These are phyloP conservation scores for Caenorhabditis brenneri DNA, from an alignment of 1,140 invertebrate genomes.

Conservation along the genomic window DNA sequence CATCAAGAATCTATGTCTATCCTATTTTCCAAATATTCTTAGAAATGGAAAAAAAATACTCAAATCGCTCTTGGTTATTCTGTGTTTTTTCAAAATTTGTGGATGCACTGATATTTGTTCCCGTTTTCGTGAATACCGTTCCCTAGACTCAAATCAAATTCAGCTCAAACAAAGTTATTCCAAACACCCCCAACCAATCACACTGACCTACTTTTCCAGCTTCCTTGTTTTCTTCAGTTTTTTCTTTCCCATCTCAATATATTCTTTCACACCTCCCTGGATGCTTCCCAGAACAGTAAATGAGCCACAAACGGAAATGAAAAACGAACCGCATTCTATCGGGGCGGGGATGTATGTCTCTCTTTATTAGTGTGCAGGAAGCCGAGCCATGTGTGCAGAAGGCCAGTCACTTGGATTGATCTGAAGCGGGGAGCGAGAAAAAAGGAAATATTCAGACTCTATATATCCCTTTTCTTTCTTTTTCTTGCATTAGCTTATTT, in stretches of 20 bases:
- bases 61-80: too few species aligned
- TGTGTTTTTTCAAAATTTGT: too few species aligned
- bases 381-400: not conserved
- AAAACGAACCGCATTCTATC: constrained; percentile 16
- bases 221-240: not conserved
- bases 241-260: too few species aligned
- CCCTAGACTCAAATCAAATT: too few species aligned
- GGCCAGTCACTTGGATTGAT: constrained; percentile 19
- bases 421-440: not conserved
- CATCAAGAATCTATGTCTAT: too few species aligned
- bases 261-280: not conserved
- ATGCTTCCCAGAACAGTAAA: not conserved
- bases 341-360: not conserved
- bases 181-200: not conserved
- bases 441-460: constrained; percentile 27
- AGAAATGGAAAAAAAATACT: too few species aligned
- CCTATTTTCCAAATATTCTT: too few species aligned
- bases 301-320: not conserved
- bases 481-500: constrained; percentile 37
- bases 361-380: constrained; percentile 23
- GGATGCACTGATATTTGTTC: too few species aligned
- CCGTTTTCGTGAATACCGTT: too few species aligned
- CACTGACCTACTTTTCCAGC: not conserved
- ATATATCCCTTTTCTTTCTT: not conserved
- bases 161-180: not conserved